These are phyloP conservation scores for Cyphomyrus plagiostoma DNA, from an alignment of 2,113 vertebrate genomes.

Conservation along the genomic window DNA sequence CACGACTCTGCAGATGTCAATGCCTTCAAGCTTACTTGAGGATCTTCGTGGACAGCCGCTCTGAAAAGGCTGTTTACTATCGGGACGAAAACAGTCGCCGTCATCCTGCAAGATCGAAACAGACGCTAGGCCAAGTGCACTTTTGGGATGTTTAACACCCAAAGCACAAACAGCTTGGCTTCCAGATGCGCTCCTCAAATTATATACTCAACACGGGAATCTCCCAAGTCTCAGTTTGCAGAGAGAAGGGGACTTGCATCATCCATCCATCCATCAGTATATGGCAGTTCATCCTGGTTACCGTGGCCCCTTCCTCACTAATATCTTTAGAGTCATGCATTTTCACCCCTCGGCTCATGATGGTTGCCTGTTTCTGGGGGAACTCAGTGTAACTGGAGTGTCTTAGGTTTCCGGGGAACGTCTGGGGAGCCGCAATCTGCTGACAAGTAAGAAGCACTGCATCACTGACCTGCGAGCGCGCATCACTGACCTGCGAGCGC, in stretches of 20 bases:
- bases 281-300: background rate
- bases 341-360: background rate
- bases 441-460: background rate
- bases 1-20: background rate
- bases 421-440: conserved; percentile 13
- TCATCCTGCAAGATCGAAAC: background rate
- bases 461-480: background rate
- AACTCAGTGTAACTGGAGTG: background rate
- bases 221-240: background rate
- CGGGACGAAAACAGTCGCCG: background rate
- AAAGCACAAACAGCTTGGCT: background rate
- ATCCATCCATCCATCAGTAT: background rate
- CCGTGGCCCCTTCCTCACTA: background rate
- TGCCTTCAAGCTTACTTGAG: background rate
- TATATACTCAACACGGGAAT: background rate
- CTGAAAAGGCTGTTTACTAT: background rate
- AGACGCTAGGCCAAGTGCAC: background rate
- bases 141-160: background rate
- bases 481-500: too few species aligned
- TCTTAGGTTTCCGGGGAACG: background rate
- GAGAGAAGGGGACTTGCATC: background rate
- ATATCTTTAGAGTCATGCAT: background rate
- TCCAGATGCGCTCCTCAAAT: background rate
- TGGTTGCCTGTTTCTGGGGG: background rate
- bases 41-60: conserved; percentile 2